Percentiles rank a stretch among this genome's conserved stretches.
These are phyloP conservation scores for Castor canadensis DNA, from an alignment of 2,113 vertebrate species.

Conservation along the genomic window DNA sequence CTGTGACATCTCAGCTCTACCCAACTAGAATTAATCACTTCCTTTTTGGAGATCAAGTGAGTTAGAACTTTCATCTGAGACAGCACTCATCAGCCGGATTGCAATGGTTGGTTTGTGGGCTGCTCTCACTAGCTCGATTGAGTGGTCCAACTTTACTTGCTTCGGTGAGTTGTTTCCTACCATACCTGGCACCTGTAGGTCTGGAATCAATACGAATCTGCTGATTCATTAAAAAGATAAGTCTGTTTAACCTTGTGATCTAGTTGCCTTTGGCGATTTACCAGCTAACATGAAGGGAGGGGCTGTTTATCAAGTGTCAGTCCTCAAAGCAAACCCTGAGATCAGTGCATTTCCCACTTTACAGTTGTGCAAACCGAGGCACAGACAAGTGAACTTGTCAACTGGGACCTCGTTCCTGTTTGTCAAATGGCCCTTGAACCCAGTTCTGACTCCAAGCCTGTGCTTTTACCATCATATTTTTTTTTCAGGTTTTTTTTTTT, in stretches of 20 bases:
- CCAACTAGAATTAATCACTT: neutral
- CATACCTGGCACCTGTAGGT: neutral
- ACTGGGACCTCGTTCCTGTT: neutral
- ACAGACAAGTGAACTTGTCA: neutral
- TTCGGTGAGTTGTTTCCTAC: neutral
- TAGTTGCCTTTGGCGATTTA: neutral
- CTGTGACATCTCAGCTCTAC: neutral
- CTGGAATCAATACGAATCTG: neutral
- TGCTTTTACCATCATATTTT: too few species aligned
- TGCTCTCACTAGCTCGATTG: neutral
- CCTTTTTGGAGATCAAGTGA: neutral
- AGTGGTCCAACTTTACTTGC: neutral
- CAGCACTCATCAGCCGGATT: fast-evolving
- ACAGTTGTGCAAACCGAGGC: neutral
- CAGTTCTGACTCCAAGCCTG: neutral
- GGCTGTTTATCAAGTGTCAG: neutral
- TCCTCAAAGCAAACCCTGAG: neutral
- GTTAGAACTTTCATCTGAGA: neutral
- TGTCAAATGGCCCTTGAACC: neutral
- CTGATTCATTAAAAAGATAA: neutral
- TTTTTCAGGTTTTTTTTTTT: neutral
- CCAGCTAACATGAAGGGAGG: neutral
- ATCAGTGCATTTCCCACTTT: neutral
- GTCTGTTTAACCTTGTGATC: too few species aligned
- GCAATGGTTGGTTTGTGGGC: neutral